phyloP scores from a whole-genome alignment of 1,140 invertebrate genomes.

The Drosophila sulfurigaster region DNA sequence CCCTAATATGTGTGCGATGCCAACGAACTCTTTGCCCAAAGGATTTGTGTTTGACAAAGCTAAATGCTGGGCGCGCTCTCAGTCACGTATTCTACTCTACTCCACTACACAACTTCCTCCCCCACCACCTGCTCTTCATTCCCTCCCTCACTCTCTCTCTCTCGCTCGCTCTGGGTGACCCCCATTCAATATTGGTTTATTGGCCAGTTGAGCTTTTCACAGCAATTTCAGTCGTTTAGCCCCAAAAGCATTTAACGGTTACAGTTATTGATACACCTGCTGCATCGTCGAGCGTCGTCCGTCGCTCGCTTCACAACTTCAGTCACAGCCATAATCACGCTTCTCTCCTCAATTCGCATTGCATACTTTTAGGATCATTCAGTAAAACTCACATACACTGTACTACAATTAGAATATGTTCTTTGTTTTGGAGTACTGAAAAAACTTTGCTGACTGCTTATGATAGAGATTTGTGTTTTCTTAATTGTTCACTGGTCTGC shows the following conservation, averaged over 20 bases:
- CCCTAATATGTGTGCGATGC: conserved; percentile 47
- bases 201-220: conserved; percentile 52
- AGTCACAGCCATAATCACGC: background rate
- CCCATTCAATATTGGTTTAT: conserved; percentile 54
- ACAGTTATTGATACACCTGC: conserved; percentile 51
- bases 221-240: conserved; percentile 40
- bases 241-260: conserved; percentile 40
- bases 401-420: background rate
- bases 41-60: conserved; percentile 83
- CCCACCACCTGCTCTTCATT: background rate
- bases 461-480: too few relatives aligned
- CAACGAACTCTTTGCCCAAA: conserved; percentile 77
- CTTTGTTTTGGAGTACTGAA: too few relatives aligned
- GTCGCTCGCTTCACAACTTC: background rate
- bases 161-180: background rate
- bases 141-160: background rate
- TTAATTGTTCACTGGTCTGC: too few relatives aligned
- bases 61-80: conserved; percentile 66
- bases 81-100: conserved; percentile 52
- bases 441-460: too few relatives aligned
- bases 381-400: background rate
- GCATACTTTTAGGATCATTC: background rate
- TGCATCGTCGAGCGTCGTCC: background rate
- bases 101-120: background rate
- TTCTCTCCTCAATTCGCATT: background rate